phyloP scores from a whole-genome alignment of 53 echinoderm and acorn worm species.

The Glandiceps talaboti region DNA sequence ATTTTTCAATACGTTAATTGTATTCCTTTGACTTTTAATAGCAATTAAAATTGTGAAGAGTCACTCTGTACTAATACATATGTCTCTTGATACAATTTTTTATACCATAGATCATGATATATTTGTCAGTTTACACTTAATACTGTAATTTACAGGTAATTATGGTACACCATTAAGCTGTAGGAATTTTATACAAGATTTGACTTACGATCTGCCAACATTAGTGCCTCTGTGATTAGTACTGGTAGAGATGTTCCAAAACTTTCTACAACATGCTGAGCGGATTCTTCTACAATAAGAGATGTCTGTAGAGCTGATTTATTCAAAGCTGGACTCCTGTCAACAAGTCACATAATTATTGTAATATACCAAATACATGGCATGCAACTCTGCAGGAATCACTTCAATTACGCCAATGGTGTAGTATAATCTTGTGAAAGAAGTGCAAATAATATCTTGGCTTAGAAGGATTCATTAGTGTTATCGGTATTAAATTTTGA shows the following conservation, averaged over 20 bases:
- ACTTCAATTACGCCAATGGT: no score
- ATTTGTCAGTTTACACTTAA: not conserved
- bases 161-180: no score
- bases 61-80: not conserved
- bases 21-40: no score
- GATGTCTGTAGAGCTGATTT: conserved; percentile 5
- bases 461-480: no score
- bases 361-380: not conserved
- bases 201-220: conserved; percentile 91
- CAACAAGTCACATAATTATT: no score
- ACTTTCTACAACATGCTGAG: conserved; percentile 25
- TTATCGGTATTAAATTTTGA: no score
- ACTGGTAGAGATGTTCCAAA: conserved; percentile 87
- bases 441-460: no score
- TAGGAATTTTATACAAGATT: no score
- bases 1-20: no score
- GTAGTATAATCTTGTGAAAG: no score
- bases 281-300: not conserved
- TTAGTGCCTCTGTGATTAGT: conserved; percentile 73
- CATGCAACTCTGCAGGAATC: not conserved
- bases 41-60: no score
- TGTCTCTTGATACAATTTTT: not conserved
- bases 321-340: not conserved
- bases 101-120: not conserved
- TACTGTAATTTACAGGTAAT: no score